Base-by-base conservation (phyloP, 2,797 vertebrate species). In the Oreortyx pictus region DNA sequence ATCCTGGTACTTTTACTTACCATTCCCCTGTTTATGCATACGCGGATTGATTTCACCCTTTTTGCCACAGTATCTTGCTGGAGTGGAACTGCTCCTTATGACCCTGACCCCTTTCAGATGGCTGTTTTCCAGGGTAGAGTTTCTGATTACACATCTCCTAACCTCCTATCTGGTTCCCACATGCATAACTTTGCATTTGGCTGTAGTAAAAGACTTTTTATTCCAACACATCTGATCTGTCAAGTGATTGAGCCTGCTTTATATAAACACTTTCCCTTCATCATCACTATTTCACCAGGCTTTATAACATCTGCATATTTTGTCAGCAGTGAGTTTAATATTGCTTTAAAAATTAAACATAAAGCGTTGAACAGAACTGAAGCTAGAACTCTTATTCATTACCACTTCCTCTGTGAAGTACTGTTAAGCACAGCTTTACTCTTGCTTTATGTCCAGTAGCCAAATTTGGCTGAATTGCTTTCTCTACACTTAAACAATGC, bases 161-260 rank as follows among this genome's bases (percentile, higher is more conserved):
- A 70, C 88, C 84, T 93, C 33, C 60, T 89, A 43, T 95, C 93
- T 88, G 24, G 16, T 92, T 96, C 85, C 82, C 73, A 79, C 60
- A 67, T 81, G 94, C 86, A 93, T 94, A 92, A 82, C 84, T 95
- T 94, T 92, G 85, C 93, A 89, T 92, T 89, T 96, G 47, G 33
- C 64, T 84, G 11, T 52, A 76, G 67, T 61, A 82, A 86, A 79
- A 89, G 52, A 18, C 37, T 78, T 92, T 90, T 81, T 70, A 39
- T 43, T 79, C 81, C 60, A 79, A 67, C 1, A 1, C 57, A 43
- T 57, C 68, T 79, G 74, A 79, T 89, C 35, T 71, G 44, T 31
- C 82, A 67, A 50, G 17, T 84, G 46, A 87, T 79, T 49, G 57
- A 85, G 56, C 37, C 57, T 83, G 56, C 41, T 73, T 22, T 46